Evolutionary conservation across 2,888 invertebrate species (phyloP), one percentile per base, ranked within the genome.

Genomic region (Eupithecia inturbata): DNA sequence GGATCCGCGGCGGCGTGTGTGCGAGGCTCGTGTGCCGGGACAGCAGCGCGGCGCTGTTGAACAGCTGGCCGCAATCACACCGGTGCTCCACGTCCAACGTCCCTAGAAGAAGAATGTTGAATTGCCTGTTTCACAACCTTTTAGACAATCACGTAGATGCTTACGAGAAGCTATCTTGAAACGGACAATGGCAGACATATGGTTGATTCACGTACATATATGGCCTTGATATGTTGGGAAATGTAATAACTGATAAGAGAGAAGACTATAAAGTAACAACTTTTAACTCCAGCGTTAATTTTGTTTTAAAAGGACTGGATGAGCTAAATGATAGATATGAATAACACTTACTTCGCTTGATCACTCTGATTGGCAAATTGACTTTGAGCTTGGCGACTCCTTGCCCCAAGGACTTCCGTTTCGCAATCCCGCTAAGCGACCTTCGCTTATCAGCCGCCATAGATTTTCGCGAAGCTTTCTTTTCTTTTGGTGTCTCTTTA

Each of bases 1-100:
- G 90, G 81, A 92, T 88, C 78, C 95, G 89, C 82, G 94, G 95
- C 78, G 95, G 95, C 26, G 95, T 95, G 88, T 95, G 95, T 77
- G 92, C 95, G 0, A 94, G 87, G 19, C 88, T 85, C 1, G 93
- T 90, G 88, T 95, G 95, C 71, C 94, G 89, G 74, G 91, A 80
- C 75, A 95, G 80, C 28, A 95, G 79, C 36, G 93, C 92, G 19
- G 91, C 94, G 82, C 92, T 93, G 72, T 90, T 89, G 84, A 95
- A 95, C 77, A 92, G 76, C 82, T 93, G 91, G 0, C 95, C 95
- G 79, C 95, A 95, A 83, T 95, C 95, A 78, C 95, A 95, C 1
- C 95, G 92, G 82, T 95, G 95, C 87, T 89, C 92, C 63, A 83
- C 87, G 57, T 86, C 89, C 14, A 81, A 72, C 36, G 85, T 86